These are phyloP conservation scores for Ctenoplectra terminalis DNA, from an alignment of 1,140 invertebrate genomes.

Conservation along the genomic window DNA sequence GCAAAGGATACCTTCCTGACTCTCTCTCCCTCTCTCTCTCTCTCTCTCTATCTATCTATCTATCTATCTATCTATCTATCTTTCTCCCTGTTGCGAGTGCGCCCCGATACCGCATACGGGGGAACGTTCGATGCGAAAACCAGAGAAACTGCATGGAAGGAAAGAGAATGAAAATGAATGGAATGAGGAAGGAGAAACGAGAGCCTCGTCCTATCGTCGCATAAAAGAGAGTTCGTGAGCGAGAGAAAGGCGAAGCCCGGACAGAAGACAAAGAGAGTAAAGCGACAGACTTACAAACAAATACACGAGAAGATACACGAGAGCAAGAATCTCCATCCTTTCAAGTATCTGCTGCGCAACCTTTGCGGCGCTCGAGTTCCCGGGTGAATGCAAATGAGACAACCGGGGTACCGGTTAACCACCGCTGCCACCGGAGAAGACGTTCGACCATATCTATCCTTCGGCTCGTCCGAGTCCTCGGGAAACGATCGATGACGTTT, in stretches of 20 bases:
- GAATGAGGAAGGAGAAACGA: slow-evolving; percentile 75
- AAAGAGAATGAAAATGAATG: slow-evolving; percentile 65
- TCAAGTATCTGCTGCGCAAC: slow-evolving; percentile 45
- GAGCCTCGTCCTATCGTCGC: slow-evolving; percentile 42
- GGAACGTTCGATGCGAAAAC: slow-evolving; percentile 3
- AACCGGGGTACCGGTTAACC: slow-evolving; percentile 72
- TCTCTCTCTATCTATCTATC: too few relatives aligned
- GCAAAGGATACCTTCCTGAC: slow-evolving; percentile 18
- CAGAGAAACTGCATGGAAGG: slow-evolving; percentile 19
- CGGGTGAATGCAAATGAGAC: slow-evolving; percentile 79
- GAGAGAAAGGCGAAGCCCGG: slow-evolving; percentile 48
- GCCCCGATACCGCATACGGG: background rate
- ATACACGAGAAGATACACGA: slow-evolving; percentile 55
- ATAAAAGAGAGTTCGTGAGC: slow-evolving; percentile 63
- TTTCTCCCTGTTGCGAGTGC: too few relatives aligned
- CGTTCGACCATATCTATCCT: slow-evolving; percentile 68
- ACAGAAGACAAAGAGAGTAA: slow-evolving; percentile 42
- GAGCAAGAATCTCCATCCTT: slow-evolving; percentile 47
- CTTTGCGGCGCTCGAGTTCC: slow-evolving; percentile 67
- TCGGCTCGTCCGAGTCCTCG: slow-evolving; percentile 22
- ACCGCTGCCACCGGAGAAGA: slow-evolving; percentile 75
- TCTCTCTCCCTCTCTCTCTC: background rate
- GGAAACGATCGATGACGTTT: slow-evolving; percentile 57
- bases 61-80: too few relatives aligned
- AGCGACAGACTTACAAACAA: slow-evolving; percentile 55